phyloP scores from a whole-genome alignment of 2,888 invertebrate species.

The Pemphredon lugubris region DNA sequence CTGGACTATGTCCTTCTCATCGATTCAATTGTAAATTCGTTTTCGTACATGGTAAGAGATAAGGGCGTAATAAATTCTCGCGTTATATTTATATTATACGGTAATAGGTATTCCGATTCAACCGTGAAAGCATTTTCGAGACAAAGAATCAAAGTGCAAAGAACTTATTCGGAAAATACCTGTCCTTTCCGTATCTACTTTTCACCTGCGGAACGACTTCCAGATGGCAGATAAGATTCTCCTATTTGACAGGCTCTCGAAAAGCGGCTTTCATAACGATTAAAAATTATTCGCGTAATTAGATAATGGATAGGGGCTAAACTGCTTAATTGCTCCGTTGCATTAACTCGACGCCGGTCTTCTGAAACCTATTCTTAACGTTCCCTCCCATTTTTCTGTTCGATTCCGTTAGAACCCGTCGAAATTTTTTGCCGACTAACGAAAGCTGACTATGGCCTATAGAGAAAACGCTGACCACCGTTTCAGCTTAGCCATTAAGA shows the following conservation, averaged over 20 bases:
- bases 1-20: no score
- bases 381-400: not conserved
- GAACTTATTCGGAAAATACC: no score
- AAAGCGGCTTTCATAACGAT: conserved; percentile 34
- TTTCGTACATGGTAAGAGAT: no score
- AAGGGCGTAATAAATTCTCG: no score
- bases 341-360: conserved; percentile 44
- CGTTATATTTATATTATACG: no score
- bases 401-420: conserved; percentile 21
- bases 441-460: conserved; percentile 47
- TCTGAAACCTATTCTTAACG: conserved; percentile 20
- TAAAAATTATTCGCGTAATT: conserved; percentile 50
- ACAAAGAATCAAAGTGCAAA: not conserved
- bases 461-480: not conserved
- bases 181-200: conserved; percentile 6
- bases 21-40: no score
- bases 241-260: conserved; percentile 2
- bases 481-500: conserved; percentile 24
- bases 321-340: conserved; percentile 56
- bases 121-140: no score
- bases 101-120: not conserved
- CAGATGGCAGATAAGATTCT: conserved; percentile 29
- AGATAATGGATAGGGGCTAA: conserved; percentile 39
- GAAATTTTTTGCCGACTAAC: conserved; percentile 66
- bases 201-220: conserved; percentile 17